Base-by-base conservation (phyloP, 2,888 invertebrate genomes). In the Agrotis ipsilon region DNA sequence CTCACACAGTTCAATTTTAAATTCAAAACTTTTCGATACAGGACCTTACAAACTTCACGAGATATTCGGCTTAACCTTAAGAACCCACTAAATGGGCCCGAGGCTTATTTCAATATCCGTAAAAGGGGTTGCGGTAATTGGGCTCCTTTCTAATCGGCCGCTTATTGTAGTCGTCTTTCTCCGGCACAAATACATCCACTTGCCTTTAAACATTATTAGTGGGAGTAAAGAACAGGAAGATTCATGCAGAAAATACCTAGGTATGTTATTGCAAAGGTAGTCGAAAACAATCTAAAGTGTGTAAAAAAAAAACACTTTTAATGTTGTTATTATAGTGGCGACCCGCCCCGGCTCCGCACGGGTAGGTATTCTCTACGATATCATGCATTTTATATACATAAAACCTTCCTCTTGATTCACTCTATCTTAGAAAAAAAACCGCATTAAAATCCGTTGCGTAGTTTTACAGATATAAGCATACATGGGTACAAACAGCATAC, bases 81-180 rank as follows among this genome's bases (percentile, higher is more conserved):
- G 39, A 69, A 57, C 60, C 46, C 45, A 71, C 48, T 68, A 67
- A 69, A 82, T 60, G 58, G 61, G 80, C 80, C 68, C 39, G 62
- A 64, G 76, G 82, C 80, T 71, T 80, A 72, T 85, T 80, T 76
- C 75, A 85, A 82, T 73, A 85, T 69, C 62, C 65, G 57, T 54
- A 63, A 74, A 39, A 75, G 61, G 77, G 80, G 64, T 72, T 75
- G 63, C 61, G 69, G 69, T 85, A 85, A 80, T 85, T 85, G 83
- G 72, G 67, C 65, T 63, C 69, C 65, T 76, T 83, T 85, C 51
- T 71, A 73, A 76, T 76, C 77, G 65, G 51, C 14, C 62, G 69
- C 73, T 80, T 83, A 76, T 85, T 85, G 76, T 85, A 80, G 62
- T 70, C 62, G 55, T 32, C 63, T 52, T 73, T 75, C 65, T 55